phyloP scores from a whole-genome alignment of 2,888 invertebrate genomes.

The Cephus nigrinus region DNA sequence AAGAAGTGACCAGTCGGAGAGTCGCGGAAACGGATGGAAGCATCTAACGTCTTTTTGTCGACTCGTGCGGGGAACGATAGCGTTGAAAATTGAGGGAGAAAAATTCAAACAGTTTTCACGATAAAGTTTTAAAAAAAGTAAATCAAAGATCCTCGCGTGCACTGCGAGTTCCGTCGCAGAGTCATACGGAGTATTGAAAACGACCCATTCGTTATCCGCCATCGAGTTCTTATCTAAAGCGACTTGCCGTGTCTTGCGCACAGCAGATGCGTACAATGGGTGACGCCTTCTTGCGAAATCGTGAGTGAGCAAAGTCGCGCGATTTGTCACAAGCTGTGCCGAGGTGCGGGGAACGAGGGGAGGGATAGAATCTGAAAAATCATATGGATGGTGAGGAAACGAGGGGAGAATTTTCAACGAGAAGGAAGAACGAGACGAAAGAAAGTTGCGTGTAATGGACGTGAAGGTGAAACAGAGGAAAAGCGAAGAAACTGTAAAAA shows the following conservation, averaged over 20 bases:
- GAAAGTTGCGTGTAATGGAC: neutral
- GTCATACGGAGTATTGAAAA: neutral
- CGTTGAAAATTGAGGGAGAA: neutral
- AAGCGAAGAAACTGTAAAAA: neutral
- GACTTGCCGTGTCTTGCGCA: neutral
- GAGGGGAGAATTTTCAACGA: neutral
- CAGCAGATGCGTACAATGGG: neutral
- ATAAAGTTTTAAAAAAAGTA: neutral
- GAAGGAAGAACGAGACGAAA: too few species aligned
- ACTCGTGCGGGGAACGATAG: neutral
- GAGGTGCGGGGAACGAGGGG: neutral
- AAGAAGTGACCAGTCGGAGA: neutral
- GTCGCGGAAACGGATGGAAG: neutral
- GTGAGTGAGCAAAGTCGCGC: neutral
- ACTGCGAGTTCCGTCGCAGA: neutral
- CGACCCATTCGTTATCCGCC: neutral
- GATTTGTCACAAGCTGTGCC: neutral
- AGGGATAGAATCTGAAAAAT: neutral
- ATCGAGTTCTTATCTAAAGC: neutral
- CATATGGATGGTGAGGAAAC: neutral
- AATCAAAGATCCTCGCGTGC: neutral
- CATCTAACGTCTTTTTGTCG: neutral
- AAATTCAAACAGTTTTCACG: neutral
- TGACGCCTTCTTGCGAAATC: neutral
- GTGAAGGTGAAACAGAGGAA: neutral